phyloP scores from a whole-genome alignment of 2,888 invertebrate genomes.

The Xylophagus ater region DNA sequence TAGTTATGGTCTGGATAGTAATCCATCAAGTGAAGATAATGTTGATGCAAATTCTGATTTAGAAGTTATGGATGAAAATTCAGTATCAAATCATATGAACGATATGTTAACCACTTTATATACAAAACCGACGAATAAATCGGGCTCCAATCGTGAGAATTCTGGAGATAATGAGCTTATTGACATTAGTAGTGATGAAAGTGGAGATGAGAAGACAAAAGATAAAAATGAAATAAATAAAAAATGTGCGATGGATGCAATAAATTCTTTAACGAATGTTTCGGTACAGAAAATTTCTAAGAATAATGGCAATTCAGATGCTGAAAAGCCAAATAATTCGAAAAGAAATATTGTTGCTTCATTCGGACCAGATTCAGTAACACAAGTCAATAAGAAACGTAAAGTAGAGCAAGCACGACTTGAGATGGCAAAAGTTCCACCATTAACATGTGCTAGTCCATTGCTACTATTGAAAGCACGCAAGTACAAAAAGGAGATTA shows the following conservation, averaged over 20 bases:
- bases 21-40: constrained; percentile 44
- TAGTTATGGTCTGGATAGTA: constrained; percentile 47
- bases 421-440: constrained; percentile 5
- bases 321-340: constrained; percentile 36
- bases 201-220: constrained; percentile 44
- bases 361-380: neutral
- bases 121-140: too few relatives aligned
- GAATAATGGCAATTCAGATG: constrained; percentile 40
- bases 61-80: constrained; percentile 31
- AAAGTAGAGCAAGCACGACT: constrained; percentile 16
- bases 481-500: constrained; percentile 12
- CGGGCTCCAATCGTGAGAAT: too few relatives aligned
- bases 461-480: neutral
- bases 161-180: constrained; percentile 58
- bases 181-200: constrained; percentile 69
- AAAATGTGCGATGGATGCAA: constrained; percentile 42
- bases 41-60: constrained; percentile 40
- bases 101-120: constrained; percentile 42
- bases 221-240: constrained; percentile 43
- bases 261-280: constrained; percentile 36
- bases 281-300: constrained; percentile 22
- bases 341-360: constrained; percentile 5
- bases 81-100: constrained; percentile 28
- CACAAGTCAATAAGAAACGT: constrained; percentile 14
- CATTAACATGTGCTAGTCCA: constrained; percentile 1